A percentile compares a stretch with the other conserved stretches of the same genome.
phyloP scores from a whole-genome alignment of 2,888 invertebrate genomes.

The Agrenia bidenticulata region DNA sequence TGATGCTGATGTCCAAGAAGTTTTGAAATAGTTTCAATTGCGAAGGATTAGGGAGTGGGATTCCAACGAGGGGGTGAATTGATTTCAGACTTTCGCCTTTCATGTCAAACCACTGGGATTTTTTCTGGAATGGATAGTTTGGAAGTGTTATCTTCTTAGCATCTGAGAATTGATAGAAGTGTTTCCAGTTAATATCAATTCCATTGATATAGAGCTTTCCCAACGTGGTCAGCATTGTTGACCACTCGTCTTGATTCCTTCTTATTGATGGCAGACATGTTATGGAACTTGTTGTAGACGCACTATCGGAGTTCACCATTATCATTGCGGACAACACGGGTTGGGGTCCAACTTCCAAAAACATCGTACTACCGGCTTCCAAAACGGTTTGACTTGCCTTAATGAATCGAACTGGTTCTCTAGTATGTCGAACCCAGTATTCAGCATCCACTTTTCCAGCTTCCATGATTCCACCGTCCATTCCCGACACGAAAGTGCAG shows the following conservation, averaged over 20 bases:
- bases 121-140: constrained; percentile 33
- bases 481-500: constrained; percentile 38
- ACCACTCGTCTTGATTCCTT: constrained; percentile 22
- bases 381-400: constrained; percentile 18
- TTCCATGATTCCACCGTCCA: constrained; percentile 18
- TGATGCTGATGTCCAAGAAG: constrained; percentile 14
- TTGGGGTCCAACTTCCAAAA: constrained; percentile 44
- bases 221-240: constrained; percentile 23
- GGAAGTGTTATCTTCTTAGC: constrained; percentile 11
- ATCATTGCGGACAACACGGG: constrained; percentile 31
- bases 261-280: constrained; percentile 26
- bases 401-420: constrained; percentile 27
- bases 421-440: constrained; percentile 34
- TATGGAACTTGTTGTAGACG: constrained; percentile 13
- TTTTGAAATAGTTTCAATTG: constrained; percentile 17
- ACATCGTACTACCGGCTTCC: constrained; percentile 13
- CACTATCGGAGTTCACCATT: constrained; percentile 14
- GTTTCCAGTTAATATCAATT: constrained; percentile 28
- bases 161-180: constrained; percentile 19
- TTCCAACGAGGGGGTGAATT: constrained; percentile 36
- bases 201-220: constrained; percentile 24
- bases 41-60: constrained; percentile 8
- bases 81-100: background rate
- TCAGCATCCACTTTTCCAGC: constrained; percentile 4
- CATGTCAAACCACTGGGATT: constrained; percentile 23